Conservation (phyloP, 2,797 vertebrate species). For the Falco novaeseelandiae region DNA sequence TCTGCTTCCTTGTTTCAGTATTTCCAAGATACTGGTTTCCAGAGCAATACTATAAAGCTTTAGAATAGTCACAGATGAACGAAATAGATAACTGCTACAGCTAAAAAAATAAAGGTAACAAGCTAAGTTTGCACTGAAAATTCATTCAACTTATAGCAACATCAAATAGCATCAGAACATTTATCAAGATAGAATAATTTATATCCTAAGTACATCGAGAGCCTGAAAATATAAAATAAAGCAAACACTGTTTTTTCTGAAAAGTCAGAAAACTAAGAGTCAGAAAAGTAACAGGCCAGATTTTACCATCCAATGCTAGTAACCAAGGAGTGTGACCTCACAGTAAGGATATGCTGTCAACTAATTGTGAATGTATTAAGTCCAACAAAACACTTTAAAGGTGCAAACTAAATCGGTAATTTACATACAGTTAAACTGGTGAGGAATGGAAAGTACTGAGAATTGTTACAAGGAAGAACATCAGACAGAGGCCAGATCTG, state of each 20-base stretch:
- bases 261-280: background rate
- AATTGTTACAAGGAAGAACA: background rate
- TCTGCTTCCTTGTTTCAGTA: background rate
- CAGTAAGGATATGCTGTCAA: background rate
- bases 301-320: background rate
- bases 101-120: background rate
- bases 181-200: background rate
- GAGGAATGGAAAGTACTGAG: background rate
- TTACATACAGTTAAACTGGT: background rate
- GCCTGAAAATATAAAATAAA: background rate
- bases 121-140: background rate
- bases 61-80: background rate
- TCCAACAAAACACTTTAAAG: background rate
- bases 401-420: background rate
- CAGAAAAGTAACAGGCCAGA: background rate
- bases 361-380: background rate
- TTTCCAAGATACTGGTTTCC: background rate
- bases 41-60: background rate
- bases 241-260: background rate
- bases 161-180: background rate
- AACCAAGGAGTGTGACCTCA: background rate
- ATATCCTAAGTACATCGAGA: background rate
- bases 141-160: background rate
- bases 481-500: background rate
- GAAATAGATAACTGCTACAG: background rate